phyloP scores from a whole-genome alignment of 2,888 invertebrate species.

The Lacanobia oleracea region DNA sequence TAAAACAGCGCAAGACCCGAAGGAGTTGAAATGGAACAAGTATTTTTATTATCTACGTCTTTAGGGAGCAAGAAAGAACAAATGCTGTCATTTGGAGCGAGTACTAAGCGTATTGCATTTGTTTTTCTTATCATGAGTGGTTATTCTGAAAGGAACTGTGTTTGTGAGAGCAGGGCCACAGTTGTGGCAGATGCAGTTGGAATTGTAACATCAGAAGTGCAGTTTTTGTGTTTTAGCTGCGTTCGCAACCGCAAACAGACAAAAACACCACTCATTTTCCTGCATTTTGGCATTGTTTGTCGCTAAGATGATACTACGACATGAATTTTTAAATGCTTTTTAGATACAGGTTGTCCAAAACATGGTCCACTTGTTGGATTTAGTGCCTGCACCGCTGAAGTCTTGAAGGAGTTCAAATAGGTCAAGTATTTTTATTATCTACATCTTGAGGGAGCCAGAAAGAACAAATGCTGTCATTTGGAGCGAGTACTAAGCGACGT shows the following conservation, averaged over 20 bases:
- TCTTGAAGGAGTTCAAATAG: background rate
- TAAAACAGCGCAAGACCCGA: background rate
- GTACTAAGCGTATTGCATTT: slow-evolving; percentile 16
- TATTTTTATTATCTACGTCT: slow-evolving; percentile 12
- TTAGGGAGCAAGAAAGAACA: slow-evolving; percentile 9
- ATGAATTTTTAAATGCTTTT: too few relatives aligned
- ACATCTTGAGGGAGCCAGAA: background rate
- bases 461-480: slow-evolving; percentile 32
- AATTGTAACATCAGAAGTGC: too few relatives aligned
- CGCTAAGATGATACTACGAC: too few relatives aligned
- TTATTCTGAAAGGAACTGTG: background rate
- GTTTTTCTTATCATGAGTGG: background rate
- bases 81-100: slow-evolving; percentile 15
- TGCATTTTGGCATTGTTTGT: too few relatives aligned
- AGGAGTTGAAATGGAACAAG: slow-evolving; percentile 9
- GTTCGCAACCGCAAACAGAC: too few relatives aligned
- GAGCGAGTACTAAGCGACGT: background rate
- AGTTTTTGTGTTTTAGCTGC: too few relatives aligned
- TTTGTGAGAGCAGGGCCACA: background rate
- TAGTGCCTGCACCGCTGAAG: too few relatives aligned
- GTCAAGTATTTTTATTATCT: slow-evolving; percentile 18
- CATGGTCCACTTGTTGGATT: too few relatives aligned
- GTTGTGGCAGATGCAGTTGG: background rate
- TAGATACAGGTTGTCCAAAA: too few relatives aligned
- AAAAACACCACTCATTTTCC: too few relatives aligned